Base-by-base conservation (phyloP, 2,797 vertebrate species). In the Gymnocypris eckloni region DNA sequence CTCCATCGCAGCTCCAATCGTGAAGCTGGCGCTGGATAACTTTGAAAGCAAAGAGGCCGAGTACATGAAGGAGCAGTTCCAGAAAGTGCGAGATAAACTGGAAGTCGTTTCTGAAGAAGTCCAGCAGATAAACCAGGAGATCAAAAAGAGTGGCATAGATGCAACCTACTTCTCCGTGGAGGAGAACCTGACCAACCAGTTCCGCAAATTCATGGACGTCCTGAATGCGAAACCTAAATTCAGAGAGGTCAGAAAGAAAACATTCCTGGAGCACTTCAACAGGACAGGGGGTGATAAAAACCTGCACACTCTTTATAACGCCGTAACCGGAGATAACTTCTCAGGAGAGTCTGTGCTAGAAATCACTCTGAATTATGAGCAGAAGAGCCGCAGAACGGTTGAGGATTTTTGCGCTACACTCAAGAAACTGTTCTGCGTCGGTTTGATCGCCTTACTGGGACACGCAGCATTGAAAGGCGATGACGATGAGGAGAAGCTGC, bases 181-280 rank as follows among this genome's bases (percentile, higher is more conserved):
- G 86, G 95, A 96, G 87, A 96, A 96, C 90, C 90, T 96, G 87
- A 95, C 90, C 0, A 96, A 95, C 91, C 95, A 96, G 87, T 96
- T 96, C 88, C 92, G 95, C 86, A 96, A 96, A 86, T 96, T 95
- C 91, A 96, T 96, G 95, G 95, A 96, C 87, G 94, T 96, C 90
- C 93, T 96, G 39, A 95, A 94, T 0, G 94, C 95, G 83, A 95
- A 94, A 59, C 92, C 94, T 2, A 92, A 95, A 80, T 95, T 92
- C 89, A n/a, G 92, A 48, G 94, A 96, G 15, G 94, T 92, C 61
- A 94, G 96, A 91, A 96, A 95, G 90, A 94, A 95, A 90, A 88
- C 89, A 7, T 96, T 96, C 89, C 85, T 96, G 88, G 93, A 95
- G 0, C 94, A 96, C 85, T 96, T 96, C 16, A 89, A 61, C 50